Evolutionary conservation across 1,140 invertebrate genomes (phyloP).

Genomic region (Meloidogyne chitwoodi): DNA sequence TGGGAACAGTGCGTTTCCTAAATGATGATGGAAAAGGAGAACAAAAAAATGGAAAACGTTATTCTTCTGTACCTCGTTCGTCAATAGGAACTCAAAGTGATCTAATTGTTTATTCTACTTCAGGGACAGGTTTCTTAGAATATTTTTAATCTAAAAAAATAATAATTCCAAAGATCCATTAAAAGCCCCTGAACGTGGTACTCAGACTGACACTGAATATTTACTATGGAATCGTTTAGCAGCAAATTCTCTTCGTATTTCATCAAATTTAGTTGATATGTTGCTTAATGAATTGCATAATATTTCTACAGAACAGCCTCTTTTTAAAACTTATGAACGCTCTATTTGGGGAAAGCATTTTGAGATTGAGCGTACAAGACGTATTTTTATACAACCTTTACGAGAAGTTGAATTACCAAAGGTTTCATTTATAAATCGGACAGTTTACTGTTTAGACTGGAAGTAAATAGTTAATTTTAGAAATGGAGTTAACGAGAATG

Average conservation of each 20-base stretch:
- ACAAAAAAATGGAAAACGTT: background rate
- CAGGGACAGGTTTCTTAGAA: background rate
- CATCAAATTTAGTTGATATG: background rate
- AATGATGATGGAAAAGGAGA: background rate
- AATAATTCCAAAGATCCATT: constrained; percentile 3
- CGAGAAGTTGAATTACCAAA: background rate
- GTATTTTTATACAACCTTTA: constrained; percentile 3
- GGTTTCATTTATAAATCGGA: background rate
- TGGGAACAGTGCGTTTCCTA: background rate
- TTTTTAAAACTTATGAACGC: constrained; percentile 5
- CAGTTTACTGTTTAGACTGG: too few species aligned
- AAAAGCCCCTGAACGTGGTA: background rate
- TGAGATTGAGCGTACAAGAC: background rate
- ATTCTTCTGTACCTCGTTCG: background rate
- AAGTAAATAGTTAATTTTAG: too few species aligned
- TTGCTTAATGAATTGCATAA: constrained; percentile 4
- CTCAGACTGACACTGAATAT: constrained; percentile 3
- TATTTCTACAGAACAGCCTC: background rate
- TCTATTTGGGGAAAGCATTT: background rate
- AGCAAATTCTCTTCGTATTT: background rate
- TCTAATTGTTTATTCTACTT: background rate
- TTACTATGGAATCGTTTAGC: background rate
- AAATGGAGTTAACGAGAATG: too few species aligned
- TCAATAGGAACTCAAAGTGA: background rate
- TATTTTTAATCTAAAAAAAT: background rate